Conservation (phyloP, 2,797 vertebrate genomes). For the Chelon auratus region DNA sequence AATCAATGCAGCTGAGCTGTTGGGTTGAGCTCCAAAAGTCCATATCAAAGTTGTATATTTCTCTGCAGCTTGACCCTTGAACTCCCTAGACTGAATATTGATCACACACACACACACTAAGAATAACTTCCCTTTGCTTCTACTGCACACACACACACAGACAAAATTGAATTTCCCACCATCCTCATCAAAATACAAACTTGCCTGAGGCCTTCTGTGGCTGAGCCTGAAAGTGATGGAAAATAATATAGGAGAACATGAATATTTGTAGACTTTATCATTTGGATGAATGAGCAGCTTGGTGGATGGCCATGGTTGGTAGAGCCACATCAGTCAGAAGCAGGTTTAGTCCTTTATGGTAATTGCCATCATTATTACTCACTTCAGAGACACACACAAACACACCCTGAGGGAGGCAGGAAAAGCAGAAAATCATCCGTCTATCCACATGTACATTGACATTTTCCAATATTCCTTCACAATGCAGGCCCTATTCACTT, state of each 20-base stretch:
- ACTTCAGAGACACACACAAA: constrained; percentile 35
- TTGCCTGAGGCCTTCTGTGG: constrained; percentile 45
- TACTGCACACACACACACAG: constrained; percentile 21
- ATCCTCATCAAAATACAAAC: constrained; percentile 54
- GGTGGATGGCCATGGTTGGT: constrained; percentile 24
- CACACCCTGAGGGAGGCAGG: constrained; percentile 21
- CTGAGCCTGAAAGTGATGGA: constrained; percentile 40
- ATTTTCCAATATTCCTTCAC: constrained; percentile 61
- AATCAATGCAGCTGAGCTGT: constrained; percentile 55
- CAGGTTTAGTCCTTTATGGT: constrained; percentile 56
- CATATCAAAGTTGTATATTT: constrained; percentile 42
- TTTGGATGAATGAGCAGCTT: constrained; percentile 22
- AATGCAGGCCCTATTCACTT: constrained; percentile 17
- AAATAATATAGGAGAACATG: constrained; percentile 61
- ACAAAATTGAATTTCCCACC: constrained; percentile 55
- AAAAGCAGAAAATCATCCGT: constrained; percentile 39
- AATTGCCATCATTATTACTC: constrained; percentile 62
- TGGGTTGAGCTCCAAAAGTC: constrained; percentile 38
- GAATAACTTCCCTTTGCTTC: constrained; percentile 43
- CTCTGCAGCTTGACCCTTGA: constrained; percentile 49
- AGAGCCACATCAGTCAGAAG: constrained; percentile 53
- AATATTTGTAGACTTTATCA: constrained; percentile 51
- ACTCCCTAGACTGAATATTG: constrained; percentile 59
- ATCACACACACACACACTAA: constrained; percentile 50
- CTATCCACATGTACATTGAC: constrained; percentile 40